Conservation (phyloP, 2,113 vertebrate species). For the Alethe castanea region DNA sequence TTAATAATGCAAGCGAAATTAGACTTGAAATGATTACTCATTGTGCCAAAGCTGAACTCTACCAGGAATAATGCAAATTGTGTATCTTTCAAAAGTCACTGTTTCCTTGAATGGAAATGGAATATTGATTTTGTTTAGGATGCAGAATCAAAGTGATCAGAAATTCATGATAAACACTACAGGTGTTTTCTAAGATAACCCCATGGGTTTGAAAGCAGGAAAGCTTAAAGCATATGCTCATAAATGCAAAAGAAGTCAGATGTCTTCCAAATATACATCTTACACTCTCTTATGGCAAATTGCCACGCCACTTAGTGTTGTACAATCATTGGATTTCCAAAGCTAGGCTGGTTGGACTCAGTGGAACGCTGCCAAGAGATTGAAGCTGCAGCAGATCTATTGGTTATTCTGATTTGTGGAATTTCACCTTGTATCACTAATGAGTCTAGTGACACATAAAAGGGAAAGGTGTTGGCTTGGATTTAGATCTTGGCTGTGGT, state of each 20-base stretch:
- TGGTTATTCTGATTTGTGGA: background rate
- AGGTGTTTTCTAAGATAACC: background rate
- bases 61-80: background rate
- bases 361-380: background rate
- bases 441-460: background rate
- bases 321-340: background rate
- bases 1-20: background rate
- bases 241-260: background rate
- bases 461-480: background rate
- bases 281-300: background rate
- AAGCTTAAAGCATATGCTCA: background rate
- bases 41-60: background rate
- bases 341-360: background rate
- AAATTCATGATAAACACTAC: background rate
- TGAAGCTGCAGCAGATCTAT: background rate
- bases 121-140: background rate
- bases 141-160: background rate
- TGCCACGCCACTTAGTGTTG: background rate
- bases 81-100: background rate
- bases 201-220: background rate
- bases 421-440: background rate
- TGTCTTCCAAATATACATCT: background rate
- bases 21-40: background rate
- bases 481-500: background rate
- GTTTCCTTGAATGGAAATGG: background rate